Evolutionary conservation across 2,113 vertebrate genomes (phyloP), one percentile per base, ranked within the genome.

Genomic region (Diadophis punctatus): DNA sequence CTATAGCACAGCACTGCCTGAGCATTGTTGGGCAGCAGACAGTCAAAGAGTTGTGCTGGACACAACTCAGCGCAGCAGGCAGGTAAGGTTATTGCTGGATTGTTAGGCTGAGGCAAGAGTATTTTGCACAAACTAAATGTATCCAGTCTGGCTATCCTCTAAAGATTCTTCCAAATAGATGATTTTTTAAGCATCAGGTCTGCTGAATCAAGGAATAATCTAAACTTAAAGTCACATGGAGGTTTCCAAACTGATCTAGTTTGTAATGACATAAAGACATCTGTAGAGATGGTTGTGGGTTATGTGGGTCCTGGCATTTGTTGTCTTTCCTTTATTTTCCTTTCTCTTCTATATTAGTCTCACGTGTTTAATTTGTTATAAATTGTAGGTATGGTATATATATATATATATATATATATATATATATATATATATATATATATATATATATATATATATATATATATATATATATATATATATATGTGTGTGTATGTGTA

Each of bases 21-120:
- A 91, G 0, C 96, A 52, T 63, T 99, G 99, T 96, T 99, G 99
- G 99, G 98, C 99, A 1, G 98, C 98, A 1, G 98, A 99, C 93
- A 99, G 98, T 96, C 98, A 96, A 95, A 97, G 98, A 68, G 94
- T 98, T 0, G 95, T 99, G 90, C 91, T 99, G 18, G 96, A 98
- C 94, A 98, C 97, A 18, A 96, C 97, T 1, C 99, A 98, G 94
- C 97, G 97, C 91, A 99, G 99, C 96, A 97, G 95, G 55, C 98
- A 98, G 95, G 99, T 99, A 90, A 94, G 88, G 34, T 0, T 88
- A n/a, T 9, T n/a, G 9, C 56, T 88, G 27, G 34, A 27, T 90
- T 86, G 16, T 89, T 34, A 51, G 27, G 23, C 20, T 49, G 52
- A n/a, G 63, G 52, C 49, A 46, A 8, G 34, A 20, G 18, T 56